phyloP scores from a whole-genome alignment of 2,797 vertebrate genomes.

The Morelia viridis region DNA sequence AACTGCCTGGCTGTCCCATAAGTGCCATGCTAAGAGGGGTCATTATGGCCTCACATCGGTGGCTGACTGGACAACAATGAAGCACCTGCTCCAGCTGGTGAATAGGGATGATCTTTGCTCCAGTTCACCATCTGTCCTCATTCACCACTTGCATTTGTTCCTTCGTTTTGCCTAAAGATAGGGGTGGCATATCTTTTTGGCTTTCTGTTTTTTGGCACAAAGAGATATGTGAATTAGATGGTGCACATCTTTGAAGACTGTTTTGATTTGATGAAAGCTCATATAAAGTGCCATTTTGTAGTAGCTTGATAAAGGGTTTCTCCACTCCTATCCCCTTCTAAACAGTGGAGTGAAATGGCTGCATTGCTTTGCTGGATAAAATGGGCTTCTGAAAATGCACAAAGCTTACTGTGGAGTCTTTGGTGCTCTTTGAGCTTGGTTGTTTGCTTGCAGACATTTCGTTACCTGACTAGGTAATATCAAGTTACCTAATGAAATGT shows the following conservation, averaged over 20 bases:
- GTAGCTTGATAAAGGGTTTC: not conserved
- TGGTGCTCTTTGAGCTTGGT: too few species aligned
- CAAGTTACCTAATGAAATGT: too few species aligned
- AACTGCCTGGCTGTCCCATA: not conserved
- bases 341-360: not conserved
- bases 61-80: not conserved
- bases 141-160: not conserved
- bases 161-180: not conserved
- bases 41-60: not conserved
- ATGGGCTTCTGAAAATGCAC: not conserved
- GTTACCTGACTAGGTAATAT: too few species aligned
- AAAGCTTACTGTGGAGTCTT: not conserved
- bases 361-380: not conserved
- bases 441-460: too few species aligned
- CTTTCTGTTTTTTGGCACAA: not conserved
- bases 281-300: not conserved
- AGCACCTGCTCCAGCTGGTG: not conserved
- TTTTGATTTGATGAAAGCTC: not conserved
- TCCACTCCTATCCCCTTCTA: not conserved
- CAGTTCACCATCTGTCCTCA: not conserved
- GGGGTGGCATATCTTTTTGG: not conserved
- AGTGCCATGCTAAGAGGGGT: not conserved
- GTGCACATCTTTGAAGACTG: not conserved
- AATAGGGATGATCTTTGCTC: not conserved
- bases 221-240: not conserved